These are phyloP conservation scores for Darevskia mixta DNA, from an alignment of 2,797 vertebrate species.

Conservation along the genomic window DNA sequence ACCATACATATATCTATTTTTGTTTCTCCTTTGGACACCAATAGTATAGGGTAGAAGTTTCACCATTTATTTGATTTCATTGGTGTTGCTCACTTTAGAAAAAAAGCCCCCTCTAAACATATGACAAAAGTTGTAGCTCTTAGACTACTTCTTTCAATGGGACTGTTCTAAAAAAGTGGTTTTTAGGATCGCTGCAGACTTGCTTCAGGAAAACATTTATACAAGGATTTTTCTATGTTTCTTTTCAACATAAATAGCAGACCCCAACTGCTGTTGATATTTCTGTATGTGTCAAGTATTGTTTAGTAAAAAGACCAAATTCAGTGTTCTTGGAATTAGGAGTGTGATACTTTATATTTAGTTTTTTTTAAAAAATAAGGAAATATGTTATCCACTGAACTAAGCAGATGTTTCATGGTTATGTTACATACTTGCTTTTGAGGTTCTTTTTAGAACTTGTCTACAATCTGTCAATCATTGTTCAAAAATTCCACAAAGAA, in stretches of 20 bases:
- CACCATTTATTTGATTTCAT: slow-evolving; percentile 2
- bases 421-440: not conserved
- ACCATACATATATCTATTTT: not conserved
- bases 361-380: not conserved
- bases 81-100: not conserved
- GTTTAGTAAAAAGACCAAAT: slow-evolving; percentile 46
- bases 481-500: not conserved
- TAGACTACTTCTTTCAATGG: not conserved
- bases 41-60: not conserved
- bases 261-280: slow-evolving; percentile 18
- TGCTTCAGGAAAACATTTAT: slow-evolving; percentile 3
- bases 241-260: slow-evolving; percentile 1
- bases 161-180: not conserved
- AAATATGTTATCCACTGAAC: not conserved
- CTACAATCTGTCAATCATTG: not conserved
- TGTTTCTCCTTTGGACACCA: not conserved
- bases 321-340: slow-evolving; percentile 1
- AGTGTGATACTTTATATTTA: not conserved
- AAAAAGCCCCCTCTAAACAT: slow-evolving; percentile 16
- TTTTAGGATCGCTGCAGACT: slow-evolving; percentile 28
- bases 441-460: not conserved
- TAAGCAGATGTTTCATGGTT: not conserved
- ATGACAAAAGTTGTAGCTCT: slow-evolving; percentile 14
- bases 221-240: not conserved
- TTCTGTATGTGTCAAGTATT: slow-evolving; percentile 17